A percentile compares a stretch with the other conserved stretches of the same genome.
Evolutionary conservation across 1,140 invertebrate genomes (phyloP).

Genomic region (Ectropis grisescens): DNA sequence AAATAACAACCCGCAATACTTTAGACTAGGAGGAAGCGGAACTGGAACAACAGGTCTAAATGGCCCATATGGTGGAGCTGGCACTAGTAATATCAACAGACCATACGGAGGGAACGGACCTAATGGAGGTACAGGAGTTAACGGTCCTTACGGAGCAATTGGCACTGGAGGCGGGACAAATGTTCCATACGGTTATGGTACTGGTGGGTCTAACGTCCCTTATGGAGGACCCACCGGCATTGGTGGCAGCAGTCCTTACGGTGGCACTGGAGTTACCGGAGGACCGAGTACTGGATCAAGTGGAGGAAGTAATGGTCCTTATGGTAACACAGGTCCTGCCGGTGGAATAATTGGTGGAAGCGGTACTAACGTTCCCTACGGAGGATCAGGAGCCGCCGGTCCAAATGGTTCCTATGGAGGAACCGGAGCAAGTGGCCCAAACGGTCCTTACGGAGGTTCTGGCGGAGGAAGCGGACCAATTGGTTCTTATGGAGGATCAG

Average conservation of each 20-base stretch:
- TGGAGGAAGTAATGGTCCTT: slow-evolving; percentile 2
- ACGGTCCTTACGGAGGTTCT: not conserved
- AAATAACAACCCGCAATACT: slow-evolving; percentile 8
- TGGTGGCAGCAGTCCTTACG: no score
- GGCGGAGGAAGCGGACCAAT: not conserved
- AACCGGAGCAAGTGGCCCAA: not conserved
- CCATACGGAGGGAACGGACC: no score
- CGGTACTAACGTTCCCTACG: not conserved
- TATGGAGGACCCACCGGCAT: not conserved
- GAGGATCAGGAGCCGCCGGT: not conserved
- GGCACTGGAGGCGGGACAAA: not conserved
- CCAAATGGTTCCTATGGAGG: not conserved
- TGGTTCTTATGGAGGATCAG: not conserved
- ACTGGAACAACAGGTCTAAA: no score
- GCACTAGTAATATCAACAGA: no score
- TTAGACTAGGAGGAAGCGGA: not conserved
- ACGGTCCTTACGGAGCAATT: no score
- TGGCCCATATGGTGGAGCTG: no score
- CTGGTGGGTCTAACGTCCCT: slow-evolving; percentile 1
- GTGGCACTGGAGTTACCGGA: no score
- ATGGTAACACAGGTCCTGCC: no score
- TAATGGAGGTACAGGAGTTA: no score
- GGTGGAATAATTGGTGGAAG: not conserved
- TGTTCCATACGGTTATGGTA: not conserved
- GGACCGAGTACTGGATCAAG: no score